Base-by-base conservation (phyloP, 2,113 vertebrate species). In the Nerophis lumbriciformis region DNA sequence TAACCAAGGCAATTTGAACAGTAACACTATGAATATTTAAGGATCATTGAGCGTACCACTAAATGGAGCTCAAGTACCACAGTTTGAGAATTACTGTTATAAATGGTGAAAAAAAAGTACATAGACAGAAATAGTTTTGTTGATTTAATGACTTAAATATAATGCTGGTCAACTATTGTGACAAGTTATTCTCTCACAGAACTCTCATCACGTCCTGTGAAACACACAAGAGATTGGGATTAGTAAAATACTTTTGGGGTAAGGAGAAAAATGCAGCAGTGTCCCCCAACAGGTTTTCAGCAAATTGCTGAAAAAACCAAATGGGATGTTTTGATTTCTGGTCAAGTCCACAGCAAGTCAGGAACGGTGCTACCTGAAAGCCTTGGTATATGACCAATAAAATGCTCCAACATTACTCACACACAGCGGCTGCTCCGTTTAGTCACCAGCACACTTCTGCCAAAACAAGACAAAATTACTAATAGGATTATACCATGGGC, bases 311-410 rank as follows among this genome's bases (percentile, higher is more conserved):
- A 2, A 64, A 72, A 76, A 74, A 71, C 56, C 63, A 21, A 16
- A 52, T 68, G 83, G 81, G 66, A 49, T 44, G 53, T 28, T 75
- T 76, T 85, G 1, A 2, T 86, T 70, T 86, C 52, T 57, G 86
- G 83, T 88, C 86, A 88, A 66, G 1, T 85, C 86, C 84, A 88
- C 86, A 88, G 84, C 86, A 66, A 57, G 48, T 63, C 79, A 81
- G 69, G 71, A 75, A 86, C 35, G 0, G 4, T 6, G 4, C 21
- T 45, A 79, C 84, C 79, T 76, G 81, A 78, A 59, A 69, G 84
- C 84, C 81, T 86, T 88, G 86, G 86, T 86, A 86, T 75, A 83
- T 85, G 86, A 88, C 84, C 86, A 61, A 61, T 48, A 39, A 21
- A 51, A 16, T 10, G 15, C 7, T n/a, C 13, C 8, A 1, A 4